Conservation (phyloP, 2,797 vertebrate genomes). For the Poeciliopsis presidionis region DNA sequence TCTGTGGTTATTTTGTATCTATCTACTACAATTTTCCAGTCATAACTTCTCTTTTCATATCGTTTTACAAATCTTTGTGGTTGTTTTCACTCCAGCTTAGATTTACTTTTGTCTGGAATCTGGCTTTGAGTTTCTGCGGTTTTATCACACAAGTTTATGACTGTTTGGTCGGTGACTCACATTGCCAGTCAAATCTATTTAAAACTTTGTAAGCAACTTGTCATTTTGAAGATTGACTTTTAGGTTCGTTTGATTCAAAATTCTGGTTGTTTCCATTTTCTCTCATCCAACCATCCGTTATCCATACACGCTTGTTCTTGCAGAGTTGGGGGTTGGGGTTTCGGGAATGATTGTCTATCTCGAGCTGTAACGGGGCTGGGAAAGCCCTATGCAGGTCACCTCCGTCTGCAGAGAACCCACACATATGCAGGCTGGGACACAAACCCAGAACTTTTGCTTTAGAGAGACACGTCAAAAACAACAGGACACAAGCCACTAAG, state of each 20-base stretch:
- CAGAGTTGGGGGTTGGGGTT: background rate
- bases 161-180: background rate
- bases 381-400: background rate
- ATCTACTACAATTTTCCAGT: background rate
- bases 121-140: background rate
- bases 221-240: background rate
- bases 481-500: background rate
- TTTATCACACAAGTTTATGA: background rate
- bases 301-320: background rate
- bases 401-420: background rate
- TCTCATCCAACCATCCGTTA: background rate
- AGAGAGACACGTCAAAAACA: background rate
- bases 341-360: background rate
- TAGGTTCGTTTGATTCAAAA: background rate
- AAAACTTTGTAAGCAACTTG: background rate
- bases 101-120: background rate
- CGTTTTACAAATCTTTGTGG: slow-evolving; percentile 3
- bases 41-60: background rate
- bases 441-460: background rate
- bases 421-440: background rate
- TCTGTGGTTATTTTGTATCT: slow-evolving; percentile 8
- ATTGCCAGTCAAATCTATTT: background rate
- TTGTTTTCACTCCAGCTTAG: background rate
- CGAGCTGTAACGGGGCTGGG: background rate
- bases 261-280: background rate